phyloP scores from a whole-genome alignment of 2,888 invertebrate genomes.

The Hermaeophaga mercurialis region DNA sequence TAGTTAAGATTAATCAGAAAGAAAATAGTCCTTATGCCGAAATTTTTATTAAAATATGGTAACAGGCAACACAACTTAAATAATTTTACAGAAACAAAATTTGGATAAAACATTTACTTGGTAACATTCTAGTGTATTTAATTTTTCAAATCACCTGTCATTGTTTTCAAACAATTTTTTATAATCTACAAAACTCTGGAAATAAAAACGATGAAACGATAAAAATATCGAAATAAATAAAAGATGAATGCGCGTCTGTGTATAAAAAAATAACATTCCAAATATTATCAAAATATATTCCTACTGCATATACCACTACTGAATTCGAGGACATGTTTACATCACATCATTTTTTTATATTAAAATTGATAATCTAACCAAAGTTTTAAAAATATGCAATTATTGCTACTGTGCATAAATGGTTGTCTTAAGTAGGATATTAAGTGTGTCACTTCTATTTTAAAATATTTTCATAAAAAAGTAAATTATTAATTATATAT shows the following conservation, averaged over 20 bases:
- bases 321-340: slow-evolving; percentile 8
- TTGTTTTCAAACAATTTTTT: too few species aligned
- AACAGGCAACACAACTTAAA: too few species aligned
- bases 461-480: too few species aligned
- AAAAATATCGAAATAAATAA: slow-evolving; percentile 6
- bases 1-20: too few species aligned
- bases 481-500: too few species aligned
- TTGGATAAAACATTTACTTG: neutral
- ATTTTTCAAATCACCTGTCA: too few species aligned
- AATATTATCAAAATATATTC: slow-evolving; percentile 20
- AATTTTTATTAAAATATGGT: too few species aligned
- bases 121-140: too few species aligned
- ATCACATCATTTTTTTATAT: slow-evolving; percentile 10
- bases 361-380: neutral
- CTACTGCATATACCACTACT: slow-evolving; percentile 4
- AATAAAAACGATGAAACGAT: neutral
- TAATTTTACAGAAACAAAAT: neutral
- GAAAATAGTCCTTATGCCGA: too few species aligned
- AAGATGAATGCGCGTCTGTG: neutral
- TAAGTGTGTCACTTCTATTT: neutral
- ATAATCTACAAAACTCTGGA: too few species aligned
- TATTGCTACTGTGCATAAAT: neutral
- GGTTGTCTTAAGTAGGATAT: neutral
- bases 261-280: slow-evolving; percentile 21
- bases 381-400: neutral